Evolutionary conservation across 2,888 invertebrate genomes (phyloP).

Genomic region (Noctua fimbriata): DNA sequence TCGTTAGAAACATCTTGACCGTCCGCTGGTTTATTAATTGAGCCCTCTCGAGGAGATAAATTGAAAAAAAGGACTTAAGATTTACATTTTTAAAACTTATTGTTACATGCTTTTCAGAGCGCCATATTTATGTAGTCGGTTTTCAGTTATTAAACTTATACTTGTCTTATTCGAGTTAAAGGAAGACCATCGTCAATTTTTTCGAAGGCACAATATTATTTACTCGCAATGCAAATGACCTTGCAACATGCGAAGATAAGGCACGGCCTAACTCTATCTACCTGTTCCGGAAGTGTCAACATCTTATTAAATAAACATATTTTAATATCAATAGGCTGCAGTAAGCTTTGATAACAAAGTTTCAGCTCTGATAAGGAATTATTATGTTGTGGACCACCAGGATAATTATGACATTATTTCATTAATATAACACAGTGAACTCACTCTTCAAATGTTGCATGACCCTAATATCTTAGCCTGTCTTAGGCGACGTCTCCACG

Average conservation of each 20-base stretch:
- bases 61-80: neutral
- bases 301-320: neutral
- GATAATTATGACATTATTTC: constrained; percentile 9
- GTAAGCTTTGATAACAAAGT: constrained; percentile 15
- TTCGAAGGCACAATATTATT: neutral
- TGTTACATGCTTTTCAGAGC: neutral
- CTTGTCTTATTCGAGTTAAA: neutral
- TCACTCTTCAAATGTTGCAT: constrained; percentile 29
- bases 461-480: constrained; percentile 35
- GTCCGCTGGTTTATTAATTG: neutral
- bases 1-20: neutral
- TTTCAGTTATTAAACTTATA: neutral
- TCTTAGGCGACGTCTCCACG: too few relatives aligned
- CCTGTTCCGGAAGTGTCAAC: neutral
- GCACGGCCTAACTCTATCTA: neutral
- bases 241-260: constrained; percentile 8
- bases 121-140: neutral
- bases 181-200: neutral
- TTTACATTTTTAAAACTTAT: too few relatives aligned
- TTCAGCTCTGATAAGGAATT: constrained; percentile 3
- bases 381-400: neutral
- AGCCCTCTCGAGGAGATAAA: too few relatives aligned
- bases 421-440: constrained; percentile 14
- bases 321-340: neutral
- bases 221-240: neutral